A percentile compares a stretch with the other conserved stretches of the same genome.
phyloP scores from a whole-genome alignment of 2,888 invertebrate species.

The Dryadula phaetusa region DNA sequence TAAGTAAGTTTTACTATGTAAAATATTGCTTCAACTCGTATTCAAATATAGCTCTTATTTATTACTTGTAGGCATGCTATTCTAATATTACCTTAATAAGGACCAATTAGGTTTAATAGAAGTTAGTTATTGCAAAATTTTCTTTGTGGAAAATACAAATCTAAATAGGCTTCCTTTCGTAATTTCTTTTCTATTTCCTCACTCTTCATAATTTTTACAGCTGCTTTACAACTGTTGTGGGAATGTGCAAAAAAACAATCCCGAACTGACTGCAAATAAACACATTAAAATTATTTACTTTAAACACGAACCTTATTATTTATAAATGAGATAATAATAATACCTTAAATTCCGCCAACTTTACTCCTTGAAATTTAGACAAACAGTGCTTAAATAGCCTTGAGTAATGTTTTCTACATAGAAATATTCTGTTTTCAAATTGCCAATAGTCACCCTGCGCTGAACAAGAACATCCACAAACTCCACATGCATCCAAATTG shows the following conservation, averaged over 20 bases:
- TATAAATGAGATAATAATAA: neutral
- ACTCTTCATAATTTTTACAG: constrained; percentile 77
- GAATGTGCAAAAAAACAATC: constrained; percentile 81
- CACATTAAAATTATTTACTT: constrained; percentile 14
- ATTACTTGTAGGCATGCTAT: constrained; percentile 3
- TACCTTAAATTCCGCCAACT: constrained; percentile 77
- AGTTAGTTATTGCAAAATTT: constrained; percentile 61
- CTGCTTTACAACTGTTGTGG: constrained; percentile 79
- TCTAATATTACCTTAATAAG: constrained; percentile 14
- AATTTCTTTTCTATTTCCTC: constrained; percentile 78
- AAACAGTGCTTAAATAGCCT: constrained; percentile 71
- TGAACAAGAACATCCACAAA: constrained; percentile 74
- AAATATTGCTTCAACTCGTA: neutral
- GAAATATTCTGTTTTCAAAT: constrained; percentile 74
- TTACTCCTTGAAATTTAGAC: constrained; percentile 73
- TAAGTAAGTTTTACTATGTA: neutral
- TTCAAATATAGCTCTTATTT: constrained; percentile 5
- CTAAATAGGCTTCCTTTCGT: constrained; percentile 77
- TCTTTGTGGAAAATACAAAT: constrained; percentile 76
- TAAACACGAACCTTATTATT: neutral
- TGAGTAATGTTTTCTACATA: constrained; percentile 74
- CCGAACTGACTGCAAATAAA: constrained; percentile 71
- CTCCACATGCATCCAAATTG: constrained; percentile 75
- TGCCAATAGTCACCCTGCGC: constrained; percentile 85
- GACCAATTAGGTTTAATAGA: constrained; percentile 5